Evolutionary conservation across 2,888 invertebrate genomes (phyloP), one percentile per base, ranked within the genome.

Genomic region (Adela reaumurella): DNA sequence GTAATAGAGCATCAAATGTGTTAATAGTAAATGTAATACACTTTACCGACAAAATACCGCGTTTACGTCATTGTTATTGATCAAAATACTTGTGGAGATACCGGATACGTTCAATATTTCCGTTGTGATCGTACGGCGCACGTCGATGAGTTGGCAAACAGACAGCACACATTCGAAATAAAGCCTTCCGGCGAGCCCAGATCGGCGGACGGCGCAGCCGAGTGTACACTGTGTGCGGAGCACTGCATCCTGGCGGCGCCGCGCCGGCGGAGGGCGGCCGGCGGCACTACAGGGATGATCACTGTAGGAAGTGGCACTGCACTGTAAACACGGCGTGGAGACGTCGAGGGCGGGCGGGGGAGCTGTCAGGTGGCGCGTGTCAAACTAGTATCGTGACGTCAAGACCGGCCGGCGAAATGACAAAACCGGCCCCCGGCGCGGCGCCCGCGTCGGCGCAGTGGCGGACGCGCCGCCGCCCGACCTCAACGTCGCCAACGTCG

Each of bases 321-420:
- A 74, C 69, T 69, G 66, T 62, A 64, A 58, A 68, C 72, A 68
- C 70, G 73, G 74, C 74, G 72, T 70, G 72, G 72, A 63, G 60
- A 63, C 63, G 54, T 62, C 64, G 64, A 65, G 62, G 63, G 66
- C 72, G 68, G 71, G 73, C 74, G 66, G 74, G 67, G 64, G 66
- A 65, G 66, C 63, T 68, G 68, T 71, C 76, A 73, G 74, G 70
- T 72, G 74, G 70, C 66, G 65, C 71, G 64, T 67, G 68, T 76
- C 69, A 73, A 76, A 77, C 77, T 74, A 77, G 77, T 77, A 61
- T 74, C 65, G 64, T 77, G 77, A 77, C 77, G 77, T 77, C 77
- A 77, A 69, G 59, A 68, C 68, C 69, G 63, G 68, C 72, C 71
- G 74, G 76, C 74, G 61, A 72, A 73, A 70, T 69, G 65, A 76